Evolutionary conservation across 2,797 vertebrate species (phyloP), one percentile per base, ranked within the genome.

Genomic region (Hyperoplus immaculatus): DNA sequence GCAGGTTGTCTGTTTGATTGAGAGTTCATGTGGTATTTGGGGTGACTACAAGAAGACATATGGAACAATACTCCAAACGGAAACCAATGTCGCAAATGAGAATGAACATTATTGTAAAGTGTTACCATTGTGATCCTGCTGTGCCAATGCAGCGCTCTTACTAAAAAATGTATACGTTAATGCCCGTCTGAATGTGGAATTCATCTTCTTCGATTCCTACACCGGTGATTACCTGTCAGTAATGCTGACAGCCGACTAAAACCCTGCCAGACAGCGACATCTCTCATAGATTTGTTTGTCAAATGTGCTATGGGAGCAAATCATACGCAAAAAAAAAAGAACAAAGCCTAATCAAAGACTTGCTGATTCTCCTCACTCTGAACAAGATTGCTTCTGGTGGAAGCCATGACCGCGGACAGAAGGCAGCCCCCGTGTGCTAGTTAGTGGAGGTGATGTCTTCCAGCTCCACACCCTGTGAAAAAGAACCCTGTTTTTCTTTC

Each of bases 391-490:
- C 65, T 65, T 74, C 57, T 47, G 36, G 51, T 62, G 58, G 80
- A 67, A 61, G 55, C 70, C 41, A 6, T 42, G 73, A 72, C 73
- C 6, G 65, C 10, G 42, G 62, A 61, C 11, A 80, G 62, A 76
- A 55, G 56, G 65, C 55, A 67, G 57, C 53, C 5, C 55, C 66
- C 38, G 14, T 29, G 66, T 2, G 18, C 70, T 72, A 47, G 43
- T 77, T 58, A 69, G 66, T 56, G 47, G 58, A 81, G 50, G 62
- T 36, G 13, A 1, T 13, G 13, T 72, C 69, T 82, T 86, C 78
- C 82, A 85, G 85, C 79, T 80, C 72, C 81, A 84, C 79, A 59
- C 83, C 84, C 82, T 80, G 55, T 80, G 73, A 88, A 83, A 86
- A 86, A 82, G 80, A 83, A 29, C 61, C 49, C 46, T 29, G 61